Conservation (phyloP, 1,140 invertebrate species). For the Protaetia brevitarsis region DNA sequence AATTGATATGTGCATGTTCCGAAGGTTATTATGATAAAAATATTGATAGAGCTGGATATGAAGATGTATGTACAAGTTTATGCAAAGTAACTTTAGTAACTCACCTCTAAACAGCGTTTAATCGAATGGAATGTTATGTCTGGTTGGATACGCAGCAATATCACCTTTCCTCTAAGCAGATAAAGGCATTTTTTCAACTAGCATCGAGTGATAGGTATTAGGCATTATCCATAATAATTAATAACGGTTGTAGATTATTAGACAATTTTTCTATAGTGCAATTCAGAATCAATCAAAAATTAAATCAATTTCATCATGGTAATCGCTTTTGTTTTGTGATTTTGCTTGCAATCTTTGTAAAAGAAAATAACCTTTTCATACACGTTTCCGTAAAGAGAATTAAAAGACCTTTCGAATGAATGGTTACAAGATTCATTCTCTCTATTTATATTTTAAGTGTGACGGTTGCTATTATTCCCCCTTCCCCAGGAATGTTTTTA, state of each 20-base stretch:
- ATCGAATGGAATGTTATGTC: neutral
- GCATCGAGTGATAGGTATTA: constrained; percentile 18
- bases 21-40: neutral
- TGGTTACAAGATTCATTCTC: no score
- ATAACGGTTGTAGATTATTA: constrained; percentile 13
- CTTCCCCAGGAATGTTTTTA: no score
- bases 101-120: neutral
- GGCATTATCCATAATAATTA: constrained; percentile 26
- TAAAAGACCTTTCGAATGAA: no score
- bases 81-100: no score
- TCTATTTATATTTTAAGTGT: no score
- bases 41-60: neutral
- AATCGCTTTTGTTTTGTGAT: constrained; percentile 11
- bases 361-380: no score
- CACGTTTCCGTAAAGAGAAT: no score
- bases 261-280: constrained; percentile 20
- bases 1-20: neutral
- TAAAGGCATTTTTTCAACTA: constrained; percentile 7
- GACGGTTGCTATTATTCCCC: no score
- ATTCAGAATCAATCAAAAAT: neutral
- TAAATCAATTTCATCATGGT: constrained; percentile 16
- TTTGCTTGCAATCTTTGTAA: neutral
- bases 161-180: constrained; percentile 13
- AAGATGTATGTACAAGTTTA: no score
- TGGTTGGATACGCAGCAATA: neutral